Base-by-base conservation (phyloP, 1,140 invertebrate genomes). In the Littorina saxatilis region DNA sequence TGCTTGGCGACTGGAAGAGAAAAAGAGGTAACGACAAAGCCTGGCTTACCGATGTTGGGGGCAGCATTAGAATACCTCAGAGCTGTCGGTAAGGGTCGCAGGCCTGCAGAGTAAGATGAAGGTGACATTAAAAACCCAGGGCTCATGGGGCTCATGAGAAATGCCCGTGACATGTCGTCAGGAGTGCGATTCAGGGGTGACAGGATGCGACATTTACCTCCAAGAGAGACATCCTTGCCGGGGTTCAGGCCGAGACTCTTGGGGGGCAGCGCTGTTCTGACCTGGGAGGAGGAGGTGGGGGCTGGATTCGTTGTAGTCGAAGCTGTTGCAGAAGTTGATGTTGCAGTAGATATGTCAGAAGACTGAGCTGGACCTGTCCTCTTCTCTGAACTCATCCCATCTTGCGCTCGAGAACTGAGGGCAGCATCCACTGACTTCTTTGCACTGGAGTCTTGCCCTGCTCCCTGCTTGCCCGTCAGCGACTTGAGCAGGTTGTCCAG, bases 41-140 rank as follows among this genome's bases (percentile, higher is more conserved):
- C 13, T 35, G 2, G 79, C 81, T 83, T 83, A 88, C 86, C 88
- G 79, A 87, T 88, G 78, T 84, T 88, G 50, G 87, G 85, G 40
- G 85, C 70, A 79, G 81, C 73, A 70, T 74, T 83, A 50, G 77
- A 77, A 63, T 86, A 86, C 20, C 77, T 76, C 4, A 82, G 73
- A 43, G 76, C 58, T 27, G 76, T 39, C 55, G 55, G 32, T 9
- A 37, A 4, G 1, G 58, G 76, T 1, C 39, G 76, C 76, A 39
- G 76, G 29, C n/a, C 76, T 78, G 76, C 40, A 23, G 47, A 78
- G 55, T 35, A 78, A 63, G 76, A 61, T 63, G 76, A 78, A 27
- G 76, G 27, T 78, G 76, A 58, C 15, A 43, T 37, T 29, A 78
- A 73, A 27, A 73, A 58, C 50, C 68, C 68, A 4, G 79, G 29